These are phyloP conservation scores for Cephus cinctus DNA, from an alignment of 1,140 invertebrate genomes.

Conservation along the genomic window DNA sequence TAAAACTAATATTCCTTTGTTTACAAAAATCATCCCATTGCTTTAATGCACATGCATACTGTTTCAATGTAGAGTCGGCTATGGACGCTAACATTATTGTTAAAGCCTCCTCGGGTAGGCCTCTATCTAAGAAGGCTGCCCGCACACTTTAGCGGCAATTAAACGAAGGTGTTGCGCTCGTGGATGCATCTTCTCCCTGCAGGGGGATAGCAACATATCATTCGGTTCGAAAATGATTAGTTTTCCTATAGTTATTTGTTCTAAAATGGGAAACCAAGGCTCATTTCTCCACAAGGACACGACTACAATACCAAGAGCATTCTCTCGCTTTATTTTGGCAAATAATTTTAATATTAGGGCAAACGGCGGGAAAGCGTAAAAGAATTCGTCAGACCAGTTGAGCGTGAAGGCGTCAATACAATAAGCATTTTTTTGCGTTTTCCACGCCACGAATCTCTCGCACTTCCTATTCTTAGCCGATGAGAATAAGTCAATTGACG, in stretches of 20 bases:
- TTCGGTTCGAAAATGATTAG: not conserved
- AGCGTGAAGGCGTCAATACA: not conserved
- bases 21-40: slow-evolving; percentile 22
- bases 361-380: slow-evolving; percentile 9
- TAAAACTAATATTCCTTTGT: slow-evolving; percentile 8
- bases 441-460: not conserved
- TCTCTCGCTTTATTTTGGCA: slow-evolving; percentile 7
- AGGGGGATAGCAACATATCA: not conserved
- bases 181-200: not conserved
- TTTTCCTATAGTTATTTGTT: not conserved
- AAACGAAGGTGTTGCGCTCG: slow-evolving; percentile 6
- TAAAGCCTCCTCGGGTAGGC: not conserved
- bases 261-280: slow-evolving; percentile 5
- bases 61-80: not conserved
- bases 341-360: not conserved
- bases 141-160: slow-evolving; percentile 2
- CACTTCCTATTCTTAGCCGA: slow-evolving; percentile 4
- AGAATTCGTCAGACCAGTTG: not conserved
- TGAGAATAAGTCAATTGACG: slow-evolving; percentile 6
- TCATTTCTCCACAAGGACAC: slow-evolving; percentile 1
- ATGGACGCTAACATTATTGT: not conserved
- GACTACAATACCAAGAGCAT: not conserved
- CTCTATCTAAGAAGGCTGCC: not conserved
- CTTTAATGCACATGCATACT: not conserved
- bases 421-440: not conserved